Base-by-base conservation (phyloP, 2,888 invertebrate genomes). In the Lepidocyrtinus sp. region DNA sequence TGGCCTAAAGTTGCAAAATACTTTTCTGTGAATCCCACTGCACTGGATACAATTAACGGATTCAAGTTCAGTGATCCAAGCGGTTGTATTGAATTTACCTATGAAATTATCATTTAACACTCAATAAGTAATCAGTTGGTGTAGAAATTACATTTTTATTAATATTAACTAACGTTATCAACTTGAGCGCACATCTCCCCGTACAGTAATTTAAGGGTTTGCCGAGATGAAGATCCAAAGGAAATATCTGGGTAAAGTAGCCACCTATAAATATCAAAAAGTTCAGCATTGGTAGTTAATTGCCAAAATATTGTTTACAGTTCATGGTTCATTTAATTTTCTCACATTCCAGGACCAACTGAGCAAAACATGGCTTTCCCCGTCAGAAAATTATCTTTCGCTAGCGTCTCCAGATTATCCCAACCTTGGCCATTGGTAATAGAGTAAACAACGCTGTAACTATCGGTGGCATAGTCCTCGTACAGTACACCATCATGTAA, bases 291-390 rank as follows among this genome's bases (percentile, higher is more conserved):
- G n/a, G n/a, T n/a, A n/a, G n/a, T n/a, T n/a, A n/a, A n/a, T n/a
- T n/a, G n/a, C n/a, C n/a, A n/a, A n/a, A n/a, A n/a, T n/a, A n/a
- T n/a, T n/a, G n/a, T n/a, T n/a, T n/a, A n/a, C n/a, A 3, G 1
- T 62, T 0, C 62, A 12, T 36, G 2, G 7, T 26, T 21, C n/a
- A 15, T 5, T 27, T n/a, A n/a, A n/a, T n/a, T n/a, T n/a, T n/a
- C 67, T 22, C 65, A 71, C 76, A 69, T n/a, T 50, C 76, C 76
- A 9, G 70, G 64, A 7, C 77, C 77, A n/a, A 65, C 55, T 21
- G 67, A 46, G 24, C 77, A 77, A 67, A 77, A 77, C 77, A 77
- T 77, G 9, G 77, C 61, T 22, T 77, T 77, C 21, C 19, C 72
- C 7, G 50, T 22, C 17, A 77, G n/a, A 17, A 9, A 24, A n/a